Base-by-base conservation (phyloP, 2,113 vertebrate genomes). In the Alectura lathami region DNA sequence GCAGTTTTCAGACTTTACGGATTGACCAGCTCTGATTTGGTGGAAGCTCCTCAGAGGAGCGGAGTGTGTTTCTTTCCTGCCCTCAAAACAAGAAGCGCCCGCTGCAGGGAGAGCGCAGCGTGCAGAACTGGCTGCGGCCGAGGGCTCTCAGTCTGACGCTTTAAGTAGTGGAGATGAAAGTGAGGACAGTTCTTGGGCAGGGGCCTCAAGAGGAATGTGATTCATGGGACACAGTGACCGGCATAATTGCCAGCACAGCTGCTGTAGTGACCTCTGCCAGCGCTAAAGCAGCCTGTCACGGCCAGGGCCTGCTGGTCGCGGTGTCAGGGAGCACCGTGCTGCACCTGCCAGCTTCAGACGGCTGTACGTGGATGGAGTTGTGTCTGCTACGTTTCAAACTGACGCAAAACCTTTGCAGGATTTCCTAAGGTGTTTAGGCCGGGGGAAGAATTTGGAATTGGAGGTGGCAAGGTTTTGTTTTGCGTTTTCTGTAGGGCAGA, bases 101-200 rank as follows among this genome's bases (percentile, higher is more conserved):
- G 8, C 57, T 40, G 20, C 13, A 63, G 79, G 8, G 54, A 23
- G 63, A 8, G 32, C 2, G 2, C 11, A 1, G 32, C 18, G 47
- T 53, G 7, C 1, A 1, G 30, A 66, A 24, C 40, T 30, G 20
- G 29, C 40, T 27, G 60, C 4, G 2, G 36, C 64, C 51, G 40
- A 47, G 67, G 66, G 73, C 83, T 70, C 76, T 80, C 17, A 38
- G 68, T 24, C n/a, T 70, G 82, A 27, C 43, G n/a, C 59, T 48
- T 64, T 63, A 84, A 88, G 89, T 30, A 50, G 83, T 4, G 43
- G 45, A 50, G 89, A 69, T 60, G 67, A 26, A 88, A 85, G 92
- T 60, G 92, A 88, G 87, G 92, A 92, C 75, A 85, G 92, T 24
- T 94, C 80, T 62, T 91, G 92, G 87, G 80, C 90, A 85, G 83